A percentile compares a stretch with the other conserved stretches of the same genome.
Conservation (phyloP, 2,888 invertebrate species). For the Lasioglossum morio region DNA sequence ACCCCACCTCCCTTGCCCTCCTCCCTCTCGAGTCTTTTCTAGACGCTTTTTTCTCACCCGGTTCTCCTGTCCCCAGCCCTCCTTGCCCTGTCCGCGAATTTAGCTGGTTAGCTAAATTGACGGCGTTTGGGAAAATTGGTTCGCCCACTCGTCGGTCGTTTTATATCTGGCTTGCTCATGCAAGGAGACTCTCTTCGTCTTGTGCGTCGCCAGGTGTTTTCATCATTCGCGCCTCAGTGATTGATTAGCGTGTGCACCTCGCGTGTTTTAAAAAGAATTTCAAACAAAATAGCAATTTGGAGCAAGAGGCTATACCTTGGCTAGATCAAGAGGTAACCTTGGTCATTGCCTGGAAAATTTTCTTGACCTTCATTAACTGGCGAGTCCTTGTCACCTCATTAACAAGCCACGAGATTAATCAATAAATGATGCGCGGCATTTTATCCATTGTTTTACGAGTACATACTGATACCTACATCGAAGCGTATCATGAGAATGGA, state of each 20-base stretch:
- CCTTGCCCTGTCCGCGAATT: slow-evolving; percentile 73
- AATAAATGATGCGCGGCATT: background rate
- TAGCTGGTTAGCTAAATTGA: slow-evolving; percentile 77
- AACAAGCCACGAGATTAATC: background rate
- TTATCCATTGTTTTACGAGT: background rate
- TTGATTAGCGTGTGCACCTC: background rate
- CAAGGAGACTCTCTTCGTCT: slow-evolving; percentile 48
- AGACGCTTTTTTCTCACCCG: slow-evolving; percentile 64
- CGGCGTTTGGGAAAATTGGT: slow-evolving; percentile 75
- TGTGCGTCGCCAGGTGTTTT: slow-evolving; percentile 15
- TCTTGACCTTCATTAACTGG: background rate
- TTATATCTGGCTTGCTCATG: slow-evolving; percentile 39
- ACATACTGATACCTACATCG: background rate
- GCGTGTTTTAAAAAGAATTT: background rate
- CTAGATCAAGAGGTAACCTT: background rate
- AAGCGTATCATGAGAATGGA: background rate
- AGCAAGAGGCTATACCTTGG: background rate
- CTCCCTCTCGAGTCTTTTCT: slow-evolving; percentile 50
- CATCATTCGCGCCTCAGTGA: background rate
- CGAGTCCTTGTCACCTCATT: background rate
- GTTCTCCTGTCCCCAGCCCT: slow-evolving; percentile 50
- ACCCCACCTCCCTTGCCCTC: slow-evolving; percentile 31
- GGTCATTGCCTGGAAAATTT: background rate
- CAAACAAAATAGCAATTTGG: too few species aligned
- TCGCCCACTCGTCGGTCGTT: slow-evolving; percentile 60